Base-by-base conservation (phyloP, 2,888 invertebrate species). In the Lingula anatina region DNA sequence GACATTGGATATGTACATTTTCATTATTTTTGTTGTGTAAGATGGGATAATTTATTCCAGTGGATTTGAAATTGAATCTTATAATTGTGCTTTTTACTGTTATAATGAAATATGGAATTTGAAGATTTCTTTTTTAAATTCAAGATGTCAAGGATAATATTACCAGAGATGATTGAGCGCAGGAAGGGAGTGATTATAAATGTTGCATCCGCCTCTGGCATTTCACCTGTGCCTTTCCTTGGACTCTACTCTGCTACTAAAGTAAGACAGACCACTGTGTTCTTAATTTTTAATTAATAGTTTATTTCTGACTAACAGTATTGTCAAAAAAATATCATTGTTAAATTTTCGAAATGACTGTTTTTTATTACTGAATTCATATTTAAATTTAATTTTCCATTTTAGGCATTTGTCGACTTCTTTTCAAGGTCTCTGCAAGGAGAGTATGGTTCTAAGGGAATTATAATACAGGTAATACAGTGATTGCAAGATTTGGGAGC, bases 201-300 rank as follows among this genome's bases (percentile, higher is more conserved):
- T 76, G 79, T 97, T 20, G 87, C 93, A 0, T 96, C 96, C 0
- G 84, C 85, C 0, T 84, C 91, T 0, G 89, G 87, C 0, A 80
- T 84, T 5, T 84, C 88, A 53, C 90, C 93, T 0, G 85, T 86
- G 60, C 92, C 94, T 0, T 76, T 94, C 57, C 79, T 94, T 27
- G 82, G 87, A 9, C 85, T 92, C 0, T 97, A 97, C 68, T 86
- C 89, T 26, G 90, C 91, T 20, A 85, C 90, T 40, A 96, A 95
- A 84, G 88, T 87, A 69, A 54, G n/a, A n/a, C n/a, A n/a, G n/a
- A n/a, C n/a, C n/a, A n/a, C n/a, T n/a, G n/a, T n/a, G n/a, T n/a
- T 9, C 43, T 7, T 9, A 39, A 9, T 9, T n/a, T 7, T 18
- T 39, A 18, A 7, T 20, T n/a, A 7, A 39, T n/a, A n/a, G 5